Evolutionary conservation across 2,888 invertebrate genomes (phyloP), one percentile per base, ranked within the genome.

Genomic region (Drosophila buzzatii): DNA sequence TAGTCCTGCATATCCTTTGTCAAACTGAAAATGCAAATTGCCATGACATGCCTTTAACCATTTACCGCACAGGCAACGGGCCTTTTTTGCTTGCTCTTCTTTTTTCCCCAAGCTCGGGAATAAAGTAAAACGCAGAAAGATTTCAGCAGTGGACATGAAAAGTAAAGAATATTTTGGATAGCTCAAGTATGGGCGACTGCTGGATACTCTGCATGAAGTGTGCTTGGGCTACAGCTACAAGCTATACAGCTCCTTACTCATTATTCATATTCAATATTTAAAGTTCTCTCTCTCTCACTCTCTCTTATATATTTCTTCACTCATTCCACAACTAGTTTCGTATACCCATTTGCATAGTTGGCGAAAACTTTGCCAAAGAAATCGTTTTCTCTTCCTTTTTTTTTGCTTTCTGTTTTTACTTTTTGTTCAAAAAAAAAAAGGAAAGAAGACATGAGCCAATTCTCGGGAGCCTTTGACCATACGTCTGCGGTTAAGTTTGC

Each of bases 41-140:
- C 85, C 85, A 72, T 87, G 86, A 89, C 90, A 89, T 87, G 88
- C 86, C 82, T 76, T 88, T 85, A 86, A 82, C 88, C 86, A 87
- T 85, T 79, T 65, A 75, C 75, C 75, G 67, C 77, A 78, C 75
- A 67, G 70, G 64, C 67, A 35, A 41, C 27, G 57, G 63, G 42
- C 47, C 59, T 23, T 62, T 58, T 51, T 52, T 60, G 45, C 12
- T 44, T 20, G 6, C 6, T 6, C 49, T 27, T 3, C 10, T 52
- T 52, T 60, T 66, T 39, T 0, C 18, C 31, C 33, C 72, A 76
- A 66, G 69, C 44, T 47, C 33, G 55, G 53, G 79, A 76, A 86
- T 84, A 89, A 89, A 86, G 82, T 86, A 89, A 81, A 89, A 77
- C 73, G 84, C 81, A 86, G 78, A 85, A 84, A 62, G 84, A 88